Conservation (phyloP, 2,888 invertebrate species). For the Metacarcinus magister region DNA sequence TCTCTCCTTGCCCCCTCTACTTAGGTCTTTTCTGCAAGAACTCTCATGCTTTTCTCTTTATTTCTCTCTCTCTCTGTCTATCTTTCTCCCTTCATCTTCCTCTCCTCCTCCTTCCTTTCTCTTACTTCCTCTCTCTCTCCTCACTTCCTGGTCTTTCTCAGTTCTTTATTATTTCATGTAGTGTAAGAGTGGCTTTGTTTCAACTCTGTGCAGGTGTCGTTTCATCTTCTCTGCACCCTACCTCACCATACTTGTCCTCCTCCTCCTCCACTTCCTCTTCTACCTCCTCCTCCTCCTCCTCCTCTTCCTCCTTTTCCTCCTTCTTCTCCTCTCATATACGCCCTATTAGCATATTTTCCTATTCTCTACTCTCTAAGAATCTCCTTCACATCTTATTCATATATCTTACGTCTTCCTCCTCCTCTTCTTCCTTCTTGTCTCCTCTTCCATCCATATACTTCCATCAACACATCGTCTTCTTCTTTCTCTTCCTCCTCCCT, state of each 20-base stretch:
- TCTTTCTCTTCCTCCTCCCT: background rate
- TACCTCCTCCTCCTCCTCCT: background rate
- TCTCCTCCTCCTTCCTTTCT: background rate
- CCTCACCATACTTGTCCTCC: background rate
- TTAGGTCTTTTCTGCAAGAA: too few species aligned
- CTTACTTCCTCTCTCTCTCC: background rate
- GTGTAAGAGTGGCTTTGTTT: conserved; percentile 32
- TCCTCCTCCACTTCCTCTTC: background rate
- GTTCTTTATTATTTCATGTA: background rate
- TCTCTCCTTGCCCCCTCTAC: background rate
- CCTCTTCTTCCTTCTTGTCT: too few species aligned
- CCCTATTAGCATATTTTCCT: background rate
- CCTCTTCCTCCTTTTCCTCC: background rate
- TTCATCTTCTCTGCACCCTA: background rate
- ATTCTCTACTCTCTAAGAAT: background rate
- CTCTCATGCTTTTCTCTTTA: background rate
- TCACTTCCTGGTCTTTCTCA: conserved; percentile 31
- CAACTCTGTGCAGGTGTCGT: background rate
- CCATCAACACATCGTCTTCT: background rate
- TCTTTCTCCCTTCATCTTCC: background rate
- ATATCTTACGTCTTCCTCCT: background rate
- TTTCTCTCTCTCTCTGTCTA: background rate
- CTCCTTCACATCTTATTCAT: background rate
- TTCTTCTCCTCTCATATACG: too few species aligned
- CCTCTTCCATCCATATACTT: background rate